Evolutionary conservation across 2,797 vertebrate genomes (phyloP).

Genomic region (Gastrophryne carolinensis): DNA sequence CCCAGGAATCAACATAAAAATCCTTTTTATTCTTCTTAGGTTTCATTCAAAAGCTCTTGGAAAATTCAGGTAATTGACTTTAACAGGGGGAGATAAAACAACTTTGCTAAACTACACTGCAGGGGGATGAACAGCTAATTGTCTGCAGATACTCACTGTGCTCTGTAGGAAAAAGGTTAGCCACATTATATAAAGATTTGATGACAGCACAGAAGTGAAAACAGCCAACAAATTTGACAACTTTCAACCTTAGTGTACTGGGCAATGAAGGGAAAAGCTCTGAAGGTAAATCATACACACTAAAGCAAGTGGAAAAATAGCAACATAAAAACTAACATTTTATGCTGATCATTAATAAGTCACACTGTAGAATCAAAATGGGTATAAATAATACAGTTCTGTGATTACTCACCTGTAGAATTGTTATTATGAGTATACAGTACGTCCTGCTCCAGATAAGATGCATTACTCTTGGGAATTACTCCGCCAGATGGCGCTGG

Average conservation of each 20-base stretch:
- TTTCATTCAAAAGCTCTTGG: background rate
- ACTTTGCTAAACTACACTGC: background rate
- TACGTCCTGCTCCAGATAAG: too few relatives aligned
- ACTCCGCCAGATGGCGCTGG: too few relatives aligned
- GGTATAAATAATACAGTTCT: too few relatives aligned
- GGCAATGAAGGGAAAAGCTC: background rate
- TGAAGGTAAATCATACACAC: background rate
- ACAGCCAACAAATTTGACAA: background rate
- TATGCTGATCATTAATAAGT: background rate
- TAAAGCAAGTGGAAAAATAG: background rate
- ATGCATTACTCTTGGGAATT: too few relatives aligned
- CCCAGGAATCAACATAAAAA: background rate
- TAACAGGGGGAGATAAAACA: background rate
- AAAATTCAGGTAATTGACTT: background rate
- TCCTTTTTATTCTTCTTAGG: background rate
- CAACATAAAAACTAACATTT: too few relatives aligned
- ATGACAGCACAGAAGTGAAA: background rate
- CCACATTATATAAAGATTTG: background rate
- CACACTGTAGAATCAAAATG: background rate
- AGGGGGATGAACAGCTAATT: background rate
- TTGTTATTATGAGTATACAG: too few relatives aligned
- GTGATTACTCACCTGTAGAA: too few relatives aligned
- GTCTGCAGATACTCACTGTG: background rate
- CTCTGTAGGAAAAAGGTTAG: background rate
- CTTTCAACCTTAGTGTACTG: background rate